Evolutionary conservation across 2,888 invertebrate species (phyloP), one percentile per base, ranked within the genome.

Genomic region (Baccha elongata): DNA sequence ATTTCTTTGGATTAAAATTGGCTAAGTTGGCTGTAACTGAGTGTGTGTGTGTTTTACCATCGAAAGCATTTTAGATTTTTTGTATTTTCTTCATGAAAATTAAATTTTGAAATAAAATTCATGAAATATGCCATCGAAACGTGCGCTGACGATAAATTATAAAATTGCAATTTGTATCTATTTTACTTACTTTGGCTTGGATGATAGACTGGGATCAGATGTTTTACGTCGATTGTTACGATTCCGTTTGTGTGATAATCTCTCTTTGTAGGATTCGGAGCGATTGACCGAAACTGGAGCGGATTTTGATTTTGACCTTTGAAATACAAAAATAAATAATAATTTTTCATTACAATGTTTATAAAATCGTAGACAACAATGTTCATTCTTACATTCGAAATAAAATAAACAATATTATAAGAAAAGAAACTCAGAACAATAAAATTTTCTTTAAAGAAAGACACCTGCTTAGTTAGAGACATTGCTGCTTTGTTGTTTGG

Each of bases 191-290:
- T 88, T 90, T 84, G 93, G 93, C 89, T 94, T 94, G 85, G 94
- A 94, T 68, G 89, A 88, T 87, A 95, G 93, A 91, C 95, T 95
- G 52, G 96, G 96, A 92, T 96, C 96, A 88, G 95, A 95, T 87
- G 95, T 94, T 91, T 96, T 96, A 87, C 95, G 92, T 87, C 94
- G 93, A 89, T 94, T 94, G 75, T 89, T 90, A 84, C 94, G 92
- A 89, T 94, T 94, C 87, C 94, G 93, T 87, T 92, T 91, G 93
- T 94, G 92, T 11, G 92, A 93, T 86, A 93, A 92, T 86, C 93
- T 92, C 88, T 94, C 94, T 90, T 94, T 94, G 90, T 94, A 94
- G 88, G 95, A 95, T 90, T 95, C 95, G 84, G 95, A 95, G 85
- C 95, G 92, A 89, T 93, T 94, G 86, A 92, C 91, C 29, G 91